phyloP scores from a whole-genome alignment of 2,888 invertebrate genomes.

The Blomia tropicalis region DNA sequence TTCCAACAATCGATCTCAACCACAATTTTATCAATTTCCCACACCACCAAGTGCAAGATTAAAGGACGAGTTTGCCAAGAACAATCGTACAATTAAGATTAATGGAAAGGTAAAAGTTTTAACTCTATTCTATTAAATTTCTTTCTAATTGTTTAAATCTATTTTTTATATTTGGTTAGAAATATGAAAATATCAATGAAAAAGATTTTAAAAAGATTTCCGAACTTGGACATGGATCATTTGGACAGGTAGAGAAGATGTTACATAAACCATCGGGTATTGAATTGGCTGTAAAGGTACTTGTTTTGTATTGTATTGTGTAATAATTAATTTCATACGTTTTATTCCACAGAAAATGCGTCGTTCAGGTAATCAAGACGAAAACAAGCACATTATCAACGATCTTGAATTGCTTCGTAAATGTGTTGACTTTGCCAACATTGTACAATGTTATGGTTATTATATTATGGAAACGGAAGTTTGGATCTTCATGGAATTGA shows the following conservation, averaged over 20 bases:
- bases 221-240: slow-evolving; percentile 82
- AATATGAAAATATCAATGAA: slow-evolving; percentile 21
- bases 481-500: slow-evolving; percentile 99
- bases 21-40: not conserved
- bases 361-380: slow-evolving; percentile 84
- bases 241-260: slow-evolving; percentile 96
- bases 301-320: too few relatives aligned
- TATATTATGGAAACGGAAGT: slow-evolving; percentile 72
- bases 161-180: slow-evolving; percentile 6
- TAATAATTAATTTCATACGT: not conserved
- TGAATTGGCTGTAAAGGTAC: slow-evolving; percentile 81
- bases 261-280: slow-evolving; percentile 64
- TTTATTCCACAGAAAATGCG: slow-evolving; percentile 63
- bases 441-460: slow-evolving; percentile 90
- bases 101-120: slow-evolving; percentile 42
- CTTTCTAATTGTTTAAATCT: not conserved
- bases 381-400: slow-evolving; percentile 95
- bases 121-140: not conserved
- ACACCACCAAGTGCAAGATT: not conserved
- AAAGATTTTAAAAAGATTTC: slow-evolving; percentile 42
- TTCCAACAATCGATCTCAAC: too few relatives aligned
- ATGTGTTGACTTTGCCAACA: slow-evolving; percentile 88
- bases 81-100: slow-evolving; percentile 9
- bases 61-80: slow-evolving; percentile 9
- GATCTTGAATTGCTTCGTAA: slow-evolving; percentile 95